phyloP scores from a whole-genome alignment of 2,113 vertebrate species.

The Empidonax alnorum region DNA sequence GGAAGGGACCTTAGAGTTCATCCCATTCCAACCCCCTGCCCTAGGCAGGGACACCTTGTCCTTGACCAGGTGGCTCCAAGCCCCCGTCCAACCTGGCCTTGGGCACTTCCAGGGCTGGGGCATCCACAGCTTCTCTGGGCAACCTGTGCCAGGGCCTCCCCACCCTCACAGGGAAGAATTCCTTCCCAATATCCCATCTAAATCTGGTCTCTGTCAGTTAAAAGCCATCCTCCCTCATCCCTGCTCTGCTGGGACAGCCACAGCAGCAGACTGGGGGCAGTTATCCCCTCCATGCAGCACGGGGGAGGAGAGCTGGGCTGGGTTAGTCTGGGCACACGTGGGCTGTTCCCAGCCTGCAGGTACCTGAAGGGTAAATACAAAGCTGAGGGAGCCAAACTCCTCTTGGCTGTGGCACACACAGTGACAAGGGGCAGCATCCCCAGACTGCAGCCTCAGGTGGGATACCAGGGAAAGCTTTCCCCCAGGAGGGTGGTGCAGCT shows the following conservation, averaged over 20 bases:
- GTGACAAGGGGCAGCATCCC: background rate
- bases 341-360: background rate
- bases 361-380: background rate
- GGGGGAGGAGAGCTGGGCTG: background rate
- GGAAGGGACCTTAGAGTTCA: background rate
- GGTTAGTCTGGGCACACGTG: background rate
- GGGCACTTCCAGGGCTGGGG: background rate
- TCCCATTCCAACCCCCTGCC: background rate
- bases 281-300: accelerated
- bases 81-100: background rate
- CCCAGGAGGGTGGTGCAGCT: background rate
- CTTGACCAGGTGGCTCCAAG: background rate
- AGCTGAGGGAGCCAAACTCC: background rate
- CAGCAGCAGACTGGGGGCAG: background rate
- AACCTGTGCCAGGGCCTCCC: background rate
- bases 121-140: background rate
- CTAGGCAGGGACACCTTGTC: background rate
- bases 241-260: background rate
- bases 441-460: background rate
- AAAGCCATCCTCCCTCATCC: background rate
- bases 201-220: background rate
- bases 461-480: background rate
- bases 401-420: background rate
- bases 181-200: background rate
- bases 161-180: background rate